Base-by-base conservation (phyloP, 2,113 vertebrate species). In the Spermophilus dauricus region DNA sequence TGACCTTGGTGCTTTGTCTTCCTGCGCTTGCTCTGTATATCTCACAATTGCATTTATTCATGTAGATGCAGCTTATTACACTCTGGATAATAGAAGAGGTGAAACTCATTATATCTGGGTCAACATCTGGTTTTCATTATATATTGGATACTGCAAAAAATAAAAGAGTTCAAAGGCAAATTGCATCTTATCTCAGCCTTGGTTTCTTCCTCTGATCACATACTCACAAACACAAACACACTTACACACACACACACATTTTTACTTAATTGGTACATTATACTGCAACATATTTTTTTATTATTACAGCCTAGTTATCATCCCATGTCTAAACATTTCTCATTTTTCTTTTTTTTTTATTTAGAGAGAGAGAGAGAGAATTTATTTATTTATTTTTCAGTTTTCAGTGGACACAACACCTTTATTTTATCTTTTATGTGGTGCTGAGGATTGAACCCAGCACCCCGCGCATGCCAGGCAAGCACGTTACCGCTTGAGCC, bases 61-160 rank as follows among this genome's bases (percentile, higher is more conserved):
- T 22, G 24, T 53, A 37, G 56, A 84, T 92, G 51, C 56, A 77
- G 87, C 42, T 92, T 69, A 76, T 48, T 93, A 80, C 65, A 67
- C 32, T 80, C 58, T 37, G 67, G 78, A 95, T 87, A 70, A 94
- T 32, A 92, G 89, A 69, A 92, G 58, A 56, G 91, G 95, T 93
- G 67, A 92, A 95, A 70, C 63, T 83, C 34, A 2, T 95, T 93
- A 89, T 93, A 87, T 86, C 72, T 84, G 65, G 92, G 92, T 97
- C 96, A 97, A 85, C 97, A 97, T 97, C 97, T 98, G 97, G 96
- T 32, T 97, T 92, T 90, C 75, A 97, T 97, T 97, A 97, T 16
- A 56, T 82, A 65, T 22, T 96, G 92, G 58, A 94, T 81, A 61
- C 77, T 95, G 37, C 42, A 94, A 39, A 95, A 93, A 95, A 93